A percentile compares a stretch with the other conserved stretches of the same genome.
These are phyloP conservation scores for Chloroceryle amazona DNA, from an alignment of 2,797 vertebrate species.

Conservation along the genomic window DNA sequence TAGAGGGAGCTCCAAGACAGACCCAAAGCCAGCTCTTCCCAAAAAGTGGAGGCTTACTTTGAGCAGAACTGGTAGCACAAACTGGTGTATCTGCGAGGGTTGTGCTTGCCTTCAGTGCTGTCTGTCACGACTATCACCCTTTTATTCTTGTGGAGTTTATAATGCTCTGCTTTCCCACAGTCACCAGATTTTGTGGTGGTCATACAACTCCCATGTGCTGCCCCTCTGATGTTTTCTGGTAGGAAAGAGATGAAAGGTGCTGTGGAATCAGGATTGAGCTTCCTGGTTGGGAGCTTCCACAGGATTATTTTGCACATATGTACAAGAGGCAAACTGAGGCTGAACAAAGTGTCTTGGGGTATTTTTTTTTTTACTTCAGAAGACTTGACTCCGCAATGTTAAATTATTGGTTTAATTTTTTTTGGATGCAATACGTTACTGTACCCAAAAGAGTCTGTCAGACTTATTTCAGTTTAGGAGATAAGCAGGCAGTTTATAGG, in stretches of 20 bases:
- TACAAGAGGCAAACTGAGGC: not conserved
- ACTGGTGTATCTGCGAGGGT: accelerated
- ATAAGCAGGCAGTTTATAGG: not conserved
- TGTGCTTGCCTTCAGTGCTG: not conserved
- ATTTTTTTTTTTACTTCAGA: not conserved
- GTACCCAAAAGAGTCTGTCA: not conserved
- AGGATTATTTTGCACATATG: not conserved
- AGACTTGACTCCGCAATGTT: not conserved
- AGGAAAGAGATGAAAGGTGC: not conserved
- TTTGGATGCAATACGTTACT: not conserved
- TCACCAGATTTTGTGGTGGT: not conserved
- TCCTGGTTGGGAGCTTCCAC: not conserved
- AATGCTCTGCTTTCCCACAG: not conserved
- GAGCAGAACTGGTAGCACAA: accelerated
- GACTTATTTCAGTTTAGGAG: not conserved
- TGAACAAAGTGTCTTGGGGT: not conserved
- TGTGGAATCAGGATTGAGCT: not conserved
- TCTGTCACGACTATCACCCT: not conserved
- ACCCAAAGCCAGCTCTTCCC: not conserved
- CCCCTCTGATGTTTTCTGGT: not conserved
- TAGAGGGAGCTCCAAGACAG: constrained; percentile 64
- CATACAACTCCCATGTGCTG: accelerated
- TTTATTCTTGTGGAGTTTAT: not conserved
- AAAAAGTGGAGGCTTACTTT: not conserved
- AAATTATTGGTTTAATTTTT: not conserved